A percentile compares a stretch with the other conserved stretches of the same genome.
Evolutionary conservation across 2,888 invertebrate genomes (phyloP).

Genomic region (Calameuta idolon): DNA sequence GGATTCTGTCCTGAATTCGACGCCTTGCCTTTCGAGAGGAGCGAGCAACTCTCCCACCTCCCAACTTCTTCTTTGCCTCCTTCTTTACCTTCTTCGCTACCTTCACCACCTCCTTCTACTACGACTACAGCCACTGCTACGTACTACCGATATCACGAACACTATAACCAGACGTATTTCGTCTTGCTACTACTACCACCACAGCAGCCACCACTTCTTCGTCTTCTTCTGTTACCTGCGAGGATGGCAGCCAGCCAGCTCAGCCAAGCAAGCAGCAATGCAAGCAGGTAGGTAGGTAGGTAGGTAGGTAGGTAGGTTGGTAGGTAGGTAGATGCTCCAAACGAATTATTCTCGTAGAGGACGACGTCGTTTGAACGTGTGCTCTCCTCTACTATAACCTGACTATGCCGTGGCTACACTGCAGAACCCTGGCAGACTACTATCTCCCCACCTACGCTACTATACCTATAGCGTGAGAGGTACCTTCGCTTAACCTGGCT

Average conservation of each 20-base stretch:
- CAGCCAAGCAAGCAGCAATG: not conserved
- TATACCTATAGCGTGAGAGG: constrained; percentile 22
- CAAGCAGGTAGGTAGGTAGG: constrained; percentile 25
- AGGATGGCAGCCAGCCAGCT: constrained; percentile 33
- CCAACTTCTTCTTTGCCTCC: constrained; percentile 2
- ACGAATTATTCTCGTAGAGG: constrained; percentile 31
- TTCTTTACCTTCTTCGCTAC: constrained; percentile 2
- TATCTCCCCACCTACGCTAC: constrained; percentile 36
- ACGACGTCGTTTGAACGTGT: constrained; percentile 24
- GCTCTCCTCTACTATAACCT: constrained; percentile 8
- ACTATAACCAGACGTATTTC: not conserved
- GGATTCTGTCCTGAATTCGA: constrained; percentile 57
- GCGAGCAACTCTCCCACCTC: constrained; percentile 3
- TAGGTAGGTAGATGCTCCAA: constrained; percentile 17
- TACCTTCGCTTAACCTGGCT: constrained; percentile 31
- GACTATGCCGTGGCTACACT: constrained; percentile 12
- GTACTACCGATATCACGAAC: not conserved
- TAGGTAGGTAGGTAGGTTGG: constrained; percentile 32
- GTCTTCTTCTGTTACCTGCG: constrained; percentile 17
- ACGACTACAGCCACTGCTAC: not conserved
- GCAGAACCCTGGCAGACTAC: constrained; percentile 22
- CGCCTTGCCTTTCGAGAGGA: constrained; percentile 34
- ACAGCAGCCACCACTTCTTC: constrained; percentile 13
- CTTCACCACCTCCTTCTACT: constrained; percentile 1
- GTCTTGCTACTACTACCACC: not conserved